A percentile compares a stretch with the other conserved stretches of the same genome.
Evolutionary conservation across 2,113 vertebrate genomes (phyloP).

Genomic region (Pholis gunnellus): DNA sequence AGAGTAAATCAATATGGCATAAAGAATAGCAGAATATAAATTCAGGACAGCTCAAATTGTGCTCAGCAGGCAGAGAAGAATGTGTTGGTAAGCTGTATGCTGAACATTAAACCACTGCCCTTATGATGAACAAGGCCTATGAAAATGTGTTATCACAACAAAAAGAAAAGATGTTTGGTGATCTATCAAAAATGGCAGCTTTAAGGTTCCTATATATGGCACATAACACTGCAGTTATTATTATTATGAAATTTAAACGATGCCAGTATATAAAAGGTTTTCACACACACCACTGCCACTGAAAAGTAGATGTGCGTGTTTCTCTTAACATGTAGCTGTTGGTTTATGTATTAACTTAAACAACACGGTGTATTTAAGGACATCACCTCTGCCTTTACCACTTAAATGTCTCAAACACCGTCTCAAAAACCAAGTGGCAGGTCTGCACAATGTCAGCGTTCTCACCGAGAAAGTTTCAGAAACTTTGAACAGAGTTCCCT

Average conservation of each 20-base stretch:
- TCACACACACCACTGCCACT: neutral
- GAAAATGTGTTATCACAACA: neutral
- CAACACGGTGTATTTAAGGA: constrained; percentile 3
- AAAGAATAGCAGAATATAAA: constrained; percentile 60
- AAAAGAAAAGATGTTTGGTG: neutral
- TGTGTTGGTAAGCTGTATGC: constrained; percentile 38
- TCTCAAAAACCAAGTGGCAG: neutral
- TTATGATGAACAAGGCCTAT: constrained; percentile 26
- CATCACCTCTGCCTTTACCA: neutral
- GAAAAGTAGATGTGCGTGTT: constrained; percentile 7
- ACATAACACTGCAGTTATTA: too few relatives aligned
- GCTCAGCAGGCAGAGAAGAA: constrained; percentile 42
- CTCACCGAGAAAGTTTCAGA: constrained; percentile 38
- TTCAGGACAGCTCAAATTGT: constrained; percentile 57
- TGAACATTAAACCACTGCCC: constrained; percentile 35
- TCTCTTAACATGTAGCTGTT: neutral
- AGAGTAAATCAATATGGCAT: constrained; percentile 58
- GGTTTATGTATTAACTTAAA: neutral
- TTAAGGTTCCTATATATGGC: too few relatives aligned
- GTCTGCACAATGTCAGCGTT: constrained; percentile 2
- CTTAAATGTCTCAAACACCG: constrained; percentile 1
- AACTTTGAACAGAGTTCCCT: constrained; percentile 35
- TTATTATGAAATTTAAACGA: too few relatives aligned
- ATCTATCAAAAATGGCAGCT: too few relatives aligned
- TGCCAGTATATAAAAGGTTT: too few relatives aligned